Conservation (phyloP, 2,797 vertebrate species). For the Muscicapa striata region DNA sequence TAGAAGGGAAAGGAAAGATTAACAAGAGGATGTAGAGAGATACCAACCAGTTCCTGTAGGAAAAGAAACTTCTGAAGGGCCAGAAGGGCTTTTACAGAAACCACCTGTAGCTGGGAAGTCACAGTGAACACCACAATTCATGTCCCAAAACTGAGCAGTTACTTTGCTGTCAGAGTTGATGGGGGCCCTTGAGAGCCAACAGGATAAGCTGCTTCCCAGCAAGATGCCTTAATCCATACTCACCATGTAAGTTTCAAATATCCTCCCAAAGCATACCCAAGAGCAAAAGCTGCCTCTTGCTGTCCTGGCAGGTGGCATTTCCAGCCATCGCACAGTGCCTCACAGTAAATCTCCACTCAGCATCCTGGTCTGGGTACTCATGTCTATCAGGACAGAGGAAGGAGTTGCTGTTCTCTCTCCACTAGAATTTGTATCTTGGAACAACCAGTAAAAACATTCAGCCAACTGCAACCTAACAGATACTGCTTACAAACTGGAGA, state of each 20-base stretch:
- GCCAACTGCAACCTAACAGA: background rate
- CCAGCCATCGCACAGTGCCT: background rate
- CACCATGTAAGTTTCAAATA: background rate
- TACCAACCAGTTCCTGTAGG: background rate
- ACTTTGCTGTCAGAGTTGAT: fast-evolving
- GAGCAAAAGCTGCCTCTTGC: background rate
- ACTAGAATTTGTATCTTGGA: background rate
- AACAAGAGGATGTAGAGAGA: background rate
- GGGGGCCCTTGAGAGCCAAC: background rate
- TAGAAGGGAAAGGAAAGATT: background rate
- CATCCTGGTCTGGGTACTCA: background rate
- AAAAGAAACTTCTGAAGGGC: background rate
- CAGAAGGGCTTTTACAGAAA: background rate
- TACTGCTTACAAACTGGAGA: background rate
- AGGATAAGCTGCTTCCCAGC: background rate
- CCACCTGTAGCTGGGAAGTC: background rate
- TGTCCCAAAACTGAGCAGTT: background rate
- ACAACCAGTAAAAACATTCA: background rate
- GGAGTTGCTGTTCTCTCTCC: background rate
- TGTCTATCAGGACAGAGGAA: background rate
- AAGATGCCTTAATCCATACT: background rate
- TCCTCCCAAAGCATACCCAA: background rate
- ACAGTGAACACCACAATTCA: fast-evolving
- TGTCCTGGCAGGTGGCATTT: background rate
- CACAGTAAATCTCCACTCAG: background rate